Evolutionary conservation across 2,888 invertebrate genomes (phyloP).

Genomic region (Trichogramma dendrolimi): DNA sequence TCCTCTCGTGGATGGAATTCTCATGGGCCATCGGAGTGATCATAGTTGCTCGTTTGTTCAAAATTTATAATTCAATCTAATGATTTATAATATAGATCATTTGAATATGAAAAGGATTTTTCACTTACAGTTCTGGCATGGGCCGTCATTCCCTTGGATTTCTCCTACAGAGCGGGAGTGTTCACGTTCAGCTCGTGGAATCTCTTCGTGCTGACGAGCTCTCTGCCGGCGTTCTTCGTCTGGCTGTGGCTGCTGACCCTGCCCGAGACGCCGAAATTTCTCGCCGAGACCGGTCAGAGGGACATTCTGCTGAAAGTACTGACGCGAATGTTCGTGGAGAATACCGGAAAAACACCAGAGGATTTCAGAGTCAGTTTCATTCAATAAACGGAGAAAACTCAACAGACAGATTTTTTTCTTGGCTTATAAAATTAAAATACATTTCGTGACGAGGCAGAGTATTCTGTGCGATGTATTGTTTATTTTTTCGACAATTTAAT

Average conservation of each 20-base stretch:
- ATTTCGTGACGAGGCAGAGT: no score
- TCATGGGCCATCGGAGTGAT: slow-evolving; percentile 77
- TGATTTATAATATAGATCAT: background rate
- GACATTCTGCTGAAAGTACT: slow-evolving; percentile 67
- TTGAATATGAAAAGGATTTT: background rate
- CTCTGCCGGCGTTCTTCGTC: slow-evolving; percentile 64
- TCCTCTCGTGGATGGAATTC: slow-evolving; percentile 78
- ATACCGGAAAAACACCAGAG: slow-evolving; percentile 57
- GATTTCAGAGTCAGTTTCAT: slow-evolving; percentile 41
- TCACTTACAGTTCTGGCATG: slow-evolving; percentile 65
- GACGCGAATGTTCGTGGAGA: slow-evolving; percentile 64
- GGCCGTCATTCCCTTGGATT: slow-evolving; percentile 68
- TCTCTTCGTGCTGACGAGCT: slow-evolving; percentile 71
- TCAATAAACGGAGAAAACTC: background rate
- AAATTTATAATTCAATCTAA: background rate
- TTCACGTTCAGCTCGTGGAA: slow-evolving; percentile 76
- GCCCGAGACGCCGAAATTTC: slow-evolving; percentile 78
- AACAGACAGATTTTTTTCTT: background rate
- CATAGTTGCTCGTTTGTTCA: slow-evolving; percentile 62
- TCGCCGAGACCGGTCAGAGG: slow-evolving; percentile 71
- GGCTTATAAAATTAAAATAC: no score
- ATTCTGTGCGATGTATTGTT: no score
- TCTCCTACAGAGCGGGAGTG: slow-evolving; percentile 55
- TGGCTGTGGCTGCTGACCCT: slow-evolving; percentile 66
- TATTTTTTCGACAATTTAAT: no score